Conservation (phyloP, 2,113 vertebrate genomes). For the Coryphaenoides rupestris region DNA sequence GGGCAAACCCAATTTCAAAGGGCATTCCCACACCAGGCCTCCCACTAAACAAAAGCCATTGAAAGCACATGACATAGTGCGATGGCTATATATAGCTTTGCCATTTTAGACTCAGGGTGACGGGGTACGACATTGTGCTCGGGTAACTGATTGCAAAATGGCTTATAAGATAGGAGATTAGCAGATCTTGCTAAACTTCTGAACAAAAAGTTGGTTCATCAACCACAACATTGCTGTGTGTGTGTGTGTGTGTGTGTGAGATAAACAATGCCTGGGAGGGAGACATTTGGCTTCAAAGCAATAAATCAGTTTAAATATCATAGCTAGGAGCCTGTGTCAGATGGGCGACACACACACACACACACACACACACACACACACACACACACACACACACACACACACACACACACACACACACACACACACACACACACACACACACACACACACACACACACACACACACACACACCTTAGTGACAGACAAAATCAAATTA, state of each 20-base stretch:
- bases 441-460: no score
- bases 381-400: constrained; percentile 20
- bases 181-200: not conserved
- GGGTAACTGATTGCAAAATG: constrained; percentile 1
- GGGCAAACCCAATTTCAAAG: constrained; percentile 29
- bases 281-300: constrained; percentile 43
- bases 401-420: constrained; percentile 9
- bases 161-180: constrained; percentile 15
- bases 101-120: constrained; percentile 8
- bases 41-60: constrained; percentile 44
- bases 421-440: no score
- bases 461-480: constrained; percentile 34
- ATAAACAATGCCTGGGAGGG: constrained; percentile 6
- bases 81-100: constrained; percentile 30
- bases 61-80: constrained; percentile 31
- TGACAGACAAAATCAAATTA: constrained; percentile 56
- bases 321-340: constrained; percentile 44
- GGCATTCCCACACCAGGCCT: constrained; percentile 27
- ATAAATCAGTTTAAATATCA: constrained; percentile 51
- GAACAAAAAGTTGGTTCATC: not conserved
- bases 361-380: not conserved
- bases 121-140: constrained; percentile 23
- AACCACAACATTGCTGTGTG: not conserved
- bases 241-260: not conserved
- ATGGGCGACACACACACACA: not conserved